Percentiles rank a stretch among this genome's conserved stretches.
phyloP scores from a whole-genome alignment of 2,888 invertebrate species.

The Argynnis bischoffii region DNA sequence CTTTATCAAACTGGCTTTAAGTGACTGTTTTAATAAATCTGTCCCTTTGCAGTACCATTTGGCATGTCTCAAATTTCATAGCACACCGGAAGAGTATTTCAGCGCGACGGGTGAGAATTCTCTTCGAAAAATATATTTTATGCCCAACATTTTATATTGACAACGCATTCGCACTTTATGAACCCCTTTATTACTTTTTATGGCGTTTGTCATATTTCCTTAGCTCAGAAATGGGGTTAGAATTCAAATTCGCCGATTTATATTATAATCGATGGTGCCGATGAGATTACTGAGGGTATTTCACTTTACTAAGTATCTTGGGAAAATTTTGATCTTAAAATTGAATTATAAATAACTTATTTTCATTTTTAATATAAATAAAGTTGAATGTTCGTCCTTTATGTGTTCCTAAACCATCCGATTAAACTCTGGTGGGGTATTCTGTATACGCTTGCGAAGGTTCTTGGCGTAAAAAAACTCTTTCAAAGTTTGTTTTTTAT shows the following conservation, averaged over 20 bases:
- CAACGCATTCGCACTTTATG: slow-evolving; percentile 63
- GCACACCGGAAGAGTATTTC: slow-evolving; percentile 48
- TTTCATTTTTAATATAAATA: neutral
- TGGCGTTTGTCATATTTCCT: slow-evolving; percentile 67
- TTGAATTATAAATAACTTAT: slow-evolving; percentile 20
- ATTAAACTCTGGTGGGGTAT: too few species aligned
- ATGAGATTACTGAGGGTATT: slow-evolving; percentile 48
- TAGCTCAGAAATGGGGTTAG: slow-evolving; percentile 52
- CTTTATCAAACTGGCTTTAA: too few species aligned
- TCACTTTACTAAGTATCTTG: slow-evolving; percentile 40
- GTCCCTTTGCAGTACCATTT: neutral
- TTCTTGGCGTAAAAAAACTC: too few species aligned
- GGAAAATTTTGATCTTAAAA: slow-evolving; percentile 30
- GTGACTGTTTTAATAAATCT: neutral
- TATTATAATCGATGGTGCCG: slow-evolving; percentile 73
- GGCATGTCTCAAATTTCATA: slow-evolving; percentile 32
- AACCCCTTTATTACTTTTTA: slow-evolving; percentile 71
- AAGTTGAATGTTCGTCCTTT: too few species aligned
- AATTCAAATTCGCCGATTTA: slow-evolving; percentile 73
- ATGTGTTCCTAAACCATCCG: too few species aligned
- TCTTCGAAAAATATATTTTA: slow-evolving; percentile 58
- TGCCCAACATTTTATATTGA: slow-evolving; percentile 61
- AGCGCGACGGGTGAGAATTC: slow-evolving; percentile 51
- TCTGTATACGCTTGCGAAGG: too few species aligned
- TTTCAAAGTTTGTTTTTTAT: too few species aligned